Conservation (phyloP, 2,888 invertebrate genomes). For the Scaptomyza tumidula region DNA sequence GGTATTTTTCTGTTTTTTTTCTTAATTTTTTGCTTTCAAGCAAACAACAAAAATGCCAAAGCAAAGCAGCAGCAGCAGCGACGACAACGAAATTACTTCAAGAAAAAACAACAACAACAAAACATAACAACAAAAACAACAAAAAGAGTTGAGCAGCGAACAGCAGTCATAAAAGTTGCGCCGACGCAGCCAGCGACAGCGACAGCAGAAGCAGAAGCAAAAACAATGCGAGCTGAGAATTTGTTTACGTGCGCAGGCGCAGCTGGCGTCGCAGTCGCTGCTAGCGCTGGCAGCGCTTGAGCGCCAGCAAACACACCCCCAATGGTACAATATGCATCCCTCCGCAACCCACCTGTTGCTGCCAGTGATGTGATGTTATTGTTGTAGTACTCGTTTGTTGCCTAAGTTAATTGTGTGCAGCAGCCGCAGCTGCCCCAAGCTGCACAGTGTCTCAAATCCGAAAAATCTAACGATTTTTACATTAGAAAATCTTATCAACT, state of each 20-base stretch:
- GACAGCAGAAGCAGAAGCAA: constrained; percentile 22
- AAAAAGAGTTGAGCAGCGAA: constrained; percentile 1
- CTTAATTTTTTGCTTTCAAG: constrained; percentile 75
- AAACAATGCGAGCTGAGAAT: constrained; percentile 70
- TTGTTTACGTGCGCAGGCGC: constrained; percentile 75
- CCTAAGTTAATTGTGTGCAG: constrained; percentile 74
- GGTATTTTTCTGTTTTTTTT: constrained; percentile 26
- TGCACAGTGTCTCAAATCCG: constrained; percentile 46
- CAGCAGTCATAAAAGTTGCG: constrained; percentile 39
- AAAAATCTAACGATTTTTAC: too few species aligned
- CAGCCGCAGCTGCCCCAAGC: constrained; percentile 54
- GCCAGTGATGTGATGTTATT: constrained; percentile 25
- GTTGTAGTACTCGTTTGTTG: constrained; percentile 73
- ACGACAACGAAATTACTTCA: constrained; percentile 42
- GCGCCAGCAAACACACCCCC: constrained; percentile 18
- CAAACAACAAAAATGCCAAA: constrained; percentile 51
- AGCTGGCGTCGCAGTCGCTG: constrained; percentile 28
- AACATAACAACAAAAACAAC: too few species aligned
- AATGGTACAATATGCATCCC: background rate
- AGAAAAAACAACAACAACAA: constrained; percentile 20
- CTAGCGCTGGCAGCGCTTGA: constrained; percentile 13
- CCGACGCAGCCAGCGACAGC: constrained; percentile 13
- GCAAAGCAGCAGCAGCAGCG: constrained; percentile 21
- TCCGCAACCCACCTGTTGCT: constrained; percentile 37
- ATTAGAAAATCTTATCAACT: too few species aligned